phyloP scores from a whole-genome alignment of 1,140 invertebrate species.

The Olivierus martensii region DNA sequence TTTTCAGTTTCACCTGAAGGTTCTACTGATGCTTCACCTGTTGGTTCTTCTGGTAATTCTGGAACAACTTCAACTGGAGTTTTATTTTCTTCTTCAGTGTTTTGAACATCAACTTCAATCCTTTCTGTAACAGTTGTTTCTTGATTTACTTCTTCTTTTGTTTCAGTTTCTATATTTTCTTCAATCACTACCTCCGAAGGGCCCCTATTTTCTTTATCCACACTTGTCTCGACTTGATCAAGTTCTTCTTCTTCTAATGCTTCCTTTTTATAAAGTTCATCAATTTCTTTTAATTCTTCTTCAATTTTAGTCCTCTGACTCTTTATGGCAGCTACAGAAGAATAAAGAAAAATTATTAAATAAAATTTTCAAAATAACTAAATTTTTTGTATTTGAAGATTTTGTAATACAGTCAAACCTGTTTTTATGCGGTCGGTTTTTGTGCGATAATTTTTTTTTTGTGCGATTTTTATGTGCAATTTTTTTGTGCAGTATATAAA shows the following conservation, averaged over 20 bases:
- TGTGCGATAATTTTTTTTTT: too few species aligned
- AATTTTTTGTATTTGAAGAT: too few species aligned
- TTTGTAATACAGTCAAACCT: too few species aligned
- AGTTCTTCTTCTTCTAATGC: slow-evolving; percentile 6
- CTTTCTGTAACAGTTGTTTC: slow-evolving; percentile 1
- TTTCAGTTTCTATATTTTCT: not conserved
- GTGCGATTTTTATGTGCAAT: too few species aligned
- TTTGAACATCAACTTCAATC: slow-evolving; percentile 15
- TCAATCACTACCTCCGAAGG: not conserved
- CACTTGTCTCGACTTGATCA: too few species aligned
- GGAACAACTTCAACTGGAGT: not conserved
- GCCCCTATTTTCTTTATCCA: slow-evolving; percentile 19
- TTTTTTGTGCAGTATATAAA: too few species aligned
- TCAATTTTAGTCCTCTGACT: slow-evolving; percentile 36
- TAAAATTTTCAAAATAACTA: slow-evolving; percentile 7
- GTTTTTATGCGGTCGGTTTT: too few species aligned
- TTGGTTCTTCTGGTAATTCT: not conserved
- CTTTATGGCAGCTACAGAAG: slow-evolving; percentile 28
- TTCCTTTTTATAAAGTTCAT: slow-evolving; percentile 24
- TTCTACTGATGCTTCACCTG: not conserved
- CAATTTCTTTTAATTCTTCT: slow-evolving; percentile 31
- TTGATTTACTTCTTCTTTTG: not conserved
- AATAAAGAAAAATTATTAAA: slow-evolving; percentile 15
- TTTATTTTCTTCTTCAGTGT: slow-evolving; percentile 16
- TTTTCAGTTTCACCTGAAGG: too few species aligned